Evolutionary conservation across 2,797 vertebrate species (phyloP), one percentile per base, ranked within the genome.

Genomic region (Sparus aurata): DNA sequence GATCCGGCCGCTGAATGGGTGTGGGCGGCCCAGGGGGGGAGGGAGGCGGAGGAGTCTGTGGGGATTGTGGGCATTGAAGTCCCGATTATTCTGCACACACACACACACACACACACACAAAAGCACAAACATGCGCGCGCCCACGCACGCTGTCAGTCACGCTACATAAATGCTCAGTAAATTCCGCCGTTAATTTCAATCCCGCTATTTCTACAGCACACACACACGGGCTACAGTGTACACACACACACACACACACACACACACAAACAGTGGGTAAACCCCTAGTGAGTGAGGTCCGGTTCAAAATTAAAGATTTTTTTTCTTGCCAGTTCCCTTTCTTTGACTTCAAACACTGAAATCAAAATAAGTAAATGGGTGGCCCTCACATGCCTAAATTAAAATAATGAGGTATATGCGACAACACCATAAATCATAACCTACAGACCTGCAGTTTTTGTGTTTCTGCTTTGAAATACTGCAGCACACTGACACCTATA

Each of bases 11-110:
- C 68, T 90, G 91, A 94, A 92, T 89, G 90, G 91, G 83, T 88
- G 87, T 77, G 75, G 85, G 82, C 75, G 75, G 68, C 0, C 38
- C 10, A n/a, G 34, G 55, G 71, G 5, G 45, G 20, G 79, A 60
- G 82, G 84, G 79, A 25, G 69, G 84, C 54, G 49, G 86, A 82
- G 80, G 85, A 80, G 94, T 94, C 93, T 91, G 87, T 90, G 89
- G 95, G 94, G 94, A 96, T 95, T 95, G 93, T 95, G 95, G 95
- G 95, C 92, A 96, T 95, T 96, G 95, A 95, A 95, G 95, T 96
- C 94, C 94, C 93, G 94, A 94, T 95, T 93, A 94, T 95, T 95
- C 88, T 87, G 87, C 77, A 58, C 69, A 61, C 85, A 53, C 77
- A 47, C 65, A 43, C 58, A 12, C 38, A 54, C 66, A 55, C 61